Percentiles rank a stretch among this genome's conserved stretches.
Evolutionary conservation across 1,140 invertebrate genomes (phyloP).

Genomic region (Sipha flava): DNA sequence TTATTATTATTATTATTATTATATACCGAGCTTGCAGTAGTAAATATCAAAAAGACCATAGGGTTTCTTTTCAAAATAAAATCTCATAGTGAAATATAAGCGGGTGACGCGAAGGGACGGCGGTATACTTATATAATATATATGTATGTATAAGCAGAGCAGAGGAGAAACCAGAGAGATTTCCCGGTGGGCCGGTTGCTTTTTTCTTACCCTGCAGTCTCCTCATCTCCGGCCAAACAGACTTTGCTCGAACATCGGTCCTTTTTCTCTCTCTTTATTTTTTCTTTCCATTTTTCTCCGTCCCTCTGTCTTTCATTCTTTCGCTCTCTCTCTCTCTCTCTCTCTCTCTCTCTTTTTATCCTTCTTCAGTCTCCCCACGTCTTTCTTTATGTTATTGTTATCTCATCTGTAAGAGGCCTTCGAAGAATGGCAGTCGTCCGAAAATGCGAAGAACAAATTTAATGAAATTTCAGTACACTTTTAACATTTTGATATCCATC

Average conservation of each 20-base stretch:
- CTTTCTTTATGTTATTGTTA: conserved; percentile 15
- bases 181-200: background rate
- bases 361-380: background rate
- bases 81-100: background rate
- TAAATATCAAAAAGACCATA: background rate
- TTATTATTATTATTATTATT: no score
- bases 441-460: conserved; percentile 2
- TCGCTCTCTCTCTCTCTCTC: background rate
- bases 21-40: no score
- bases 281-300: no score
- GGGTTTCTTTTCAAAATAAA: conserved; percentile 11
- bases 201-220: no score
- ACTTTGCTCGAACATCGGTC: no score
- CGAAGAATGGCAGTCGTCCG: background rate
- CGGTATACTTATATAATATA: background rate
- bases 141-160: background rate
- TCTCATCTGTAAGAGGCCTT: conserved; percentile 1
- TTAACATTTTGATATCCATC: background rate
- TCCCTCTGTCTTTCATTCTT: background rate
- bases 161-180: background rate
- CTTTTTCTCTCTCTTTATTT: no score
- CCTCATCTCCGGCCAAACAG: no score
- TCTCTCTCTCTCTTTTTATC: background rate
- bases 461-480: conserved; percentile 5
- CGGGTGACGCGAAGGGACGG: background rate